Conservation (phyloP, 2,113 vertebrate species). For the Todiramphus saurophagus region DNA sequence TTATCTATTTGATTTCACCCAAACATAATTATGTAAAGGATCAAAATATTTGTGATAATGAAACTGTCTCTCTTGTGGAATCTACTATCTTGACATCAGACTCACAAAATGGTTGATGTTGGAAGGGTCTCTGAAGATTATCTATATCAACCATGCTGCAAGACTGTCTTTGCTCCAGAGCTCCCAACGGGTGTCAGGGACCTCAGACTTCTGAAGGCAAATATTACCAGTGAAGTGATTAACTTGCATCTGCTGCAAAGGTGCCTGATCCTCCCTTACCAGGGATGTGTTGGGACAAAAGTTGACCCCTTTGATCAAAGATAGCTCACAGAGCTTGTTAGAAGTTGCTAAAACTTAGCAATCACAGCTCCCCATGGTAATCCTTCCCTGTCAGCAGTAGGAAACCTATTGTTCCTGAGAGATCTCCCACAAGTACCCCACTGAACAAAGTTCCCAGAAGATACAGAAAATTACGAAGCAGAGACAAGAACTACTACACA, state of each 20-base stretch:
- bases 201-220: not conserved
- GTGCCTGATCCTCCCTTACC: not conserved
- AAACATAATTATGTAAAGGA: not conserved
- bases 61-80: not conserved
- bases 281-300: not conserved
- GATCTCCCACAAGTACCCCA: not conserved
- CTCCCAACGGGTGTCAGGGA: fast-evolving
- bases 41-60: not conserved
- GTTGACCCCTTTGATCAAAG: not conserved
- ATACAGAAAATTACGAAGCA: not conserved
- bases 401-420: not conserved
- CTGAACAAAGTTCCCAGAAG: not conserved
- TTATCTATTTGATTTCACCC: not conserved
- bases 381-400: not conserved
- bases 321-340: not conserved
- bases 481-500: not conserved
- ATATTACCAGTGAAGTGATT: not conserved
- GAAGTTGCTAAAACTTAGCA: not conserved
- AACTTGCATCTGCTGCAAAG: not conserved
- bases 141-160: not conserved
- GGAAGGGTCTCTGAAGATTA: not conserved
- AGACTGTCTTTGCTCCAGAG: not conserved
- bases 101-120: not conserved
- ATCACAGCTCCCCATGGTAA: not conserved
- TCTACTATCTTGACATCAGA: not conserved